Evolutionary conservation across 2,113 vertebrate species (phyloP), one percentile per base, ranked within the genome.

Genomic region (Ceyx cyanopectus): DNA sequence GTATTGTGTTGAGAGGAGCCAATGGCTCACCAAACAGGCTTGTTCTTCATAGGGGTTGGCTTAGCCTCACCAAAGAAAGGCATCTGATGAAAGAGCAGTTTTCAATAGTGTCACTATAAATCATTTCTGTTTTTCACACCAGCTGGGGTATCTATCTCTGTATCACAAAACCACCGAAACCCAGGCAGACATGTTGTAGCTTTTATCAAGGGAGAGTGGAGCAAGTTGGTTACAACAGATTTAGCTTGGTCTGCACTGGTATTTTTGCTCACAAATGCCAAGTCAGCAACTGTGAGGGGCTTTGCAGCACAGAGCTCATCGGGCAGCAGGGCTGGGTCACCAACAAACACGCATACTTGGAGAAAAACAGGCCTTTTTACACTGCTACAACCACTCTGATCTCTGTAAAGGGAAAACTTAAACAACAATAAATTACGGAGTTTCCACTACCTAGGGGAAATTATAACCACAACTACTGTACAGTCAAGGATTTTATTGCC

Each of bases 381-480:
- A 18, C 37, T 4, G 34, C 86, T 68, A 54, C 60, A 70, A 7
- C 45, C 63, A 79, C 17, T 19, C 58, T 2, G 7, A 70, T 81
- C 63, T 20, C 4, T 40, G 70, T 34, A 29, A 85, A 79, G 80
- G 56, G 61, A 82, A 63, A 81, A 86, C 69, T 54, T 69, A 79
- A 82, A 43, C 85, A 86, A 54, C 56, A 81, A 78, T 89, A 86
- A 94, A 95, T 96, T 84, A 86, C 24, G 56, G 63, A 76, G 34
- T 92, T 95, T 84, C 58, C 74, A 65, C 93, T 95, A 89, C 95
- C 94, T 94, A 79, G 41, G 93, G 94, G 90, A 96, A 96, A 93
- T 96, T 93, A 96, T 88, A 96, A 90, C 61, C 6, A 10, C 92
- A 86, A 78, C 76, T 78, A 72, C 65, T 57, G 85, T 75, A 92